Evolutionary conservation across 2,888 invertebrate species (phyloP).

Genomic region (Pilophorus perplexus): DNA sequence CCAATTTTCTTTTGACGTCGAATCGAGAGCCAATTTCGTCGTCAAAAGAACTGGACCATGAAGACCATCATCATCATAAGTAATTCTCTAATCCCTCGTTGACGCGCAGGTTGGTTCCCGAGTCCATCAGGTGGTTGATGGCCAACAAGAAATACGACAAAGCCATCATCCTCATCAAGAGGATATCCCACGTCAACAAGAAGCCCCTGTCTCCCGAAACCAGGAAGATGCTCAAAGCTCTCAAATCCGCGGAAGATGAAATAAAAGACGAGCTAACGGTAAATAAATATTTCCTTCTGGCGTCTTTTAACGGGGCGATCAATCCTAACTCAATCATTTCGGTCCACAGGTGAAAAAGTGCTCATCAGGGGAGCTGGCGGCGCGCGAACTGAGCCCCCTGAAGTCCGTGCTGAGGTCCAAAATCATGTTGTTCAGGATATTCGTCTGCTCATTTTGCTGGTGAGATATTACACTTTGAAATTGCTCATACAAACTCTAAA

Average conservation of each 20-base stretch:
- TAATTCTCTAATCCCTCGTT: no score
- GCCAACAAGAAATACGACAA: slow-evolving; percentile 52
- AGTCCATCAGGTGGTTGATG: slow-evolving; percentile 55
- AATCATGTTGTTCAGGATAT: slow-evolving; percentile 59
- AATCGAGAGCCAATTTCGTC: no score
- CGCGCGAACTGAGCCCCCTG: not conserved
- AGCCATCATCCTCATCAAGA: slow-evolving; percentile 51
- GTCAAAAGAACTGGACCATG: no score
- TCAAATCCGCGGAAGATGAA: slow-evolving; percentile 22
- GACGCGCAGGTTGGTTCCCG: slow-evolving; percentile 53
- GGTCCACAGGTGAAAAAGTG: not conserved
- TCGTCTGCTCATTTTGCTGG: slow-evolving; percentile 61
- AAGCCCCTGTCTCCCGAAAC: slow-evolving; percentile 38
- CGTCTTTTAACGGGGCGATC: no score
- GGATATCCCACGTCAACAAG: slow-evolving; percentile 51
- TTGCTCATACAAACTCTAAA: no score
- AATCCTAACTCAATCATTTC: no score
- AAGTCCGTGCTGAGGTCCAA: slow-evolving; percentile 26
- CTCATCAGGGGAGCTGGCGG: not conserved
- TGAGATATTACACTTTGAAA: no score
- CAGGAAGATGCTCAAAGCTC: slow-evolving; percentile 36
- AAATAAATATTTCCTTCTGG: no score
- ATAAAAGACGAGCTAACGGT: slow-evolving; percentile 13
- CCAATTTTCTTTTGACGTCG: no score
- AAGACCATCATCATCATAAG: no score